Evolutionary conservation across 1,140 invertebrate genomes (phyloP).

Genomic region (Tyrophagus putrescentiae): DNA sequence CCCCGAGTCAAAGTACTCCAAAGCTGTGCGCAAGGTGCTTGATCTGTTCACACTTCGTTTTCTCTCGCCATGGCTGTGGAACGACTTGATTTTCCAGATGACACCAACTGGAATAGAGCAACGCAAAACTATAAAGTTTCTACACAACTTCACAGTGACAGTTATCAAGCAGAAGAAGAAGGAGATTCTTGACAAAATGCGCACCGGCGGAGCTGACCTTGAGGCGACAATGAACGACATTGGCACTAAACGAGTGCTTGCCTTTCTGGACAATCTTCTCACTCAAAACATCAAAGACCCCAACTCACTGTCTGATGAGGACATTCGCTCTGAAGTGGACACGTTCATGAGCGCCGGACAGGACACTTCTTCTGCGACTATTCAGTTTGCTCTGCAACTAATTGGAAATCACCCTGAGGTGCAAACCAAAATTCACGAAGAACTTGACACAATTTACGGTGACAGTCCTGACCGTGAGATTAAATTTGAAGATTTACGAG

Average conservation of each 20-base stretch:
- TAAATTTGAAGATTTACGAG: conserved; percentile 25
- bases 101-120: conserved; percentile 6
- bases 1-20: conserved; percentile 53
- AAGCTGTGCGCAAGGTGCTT: conserved; percentile 35
- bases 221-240: conserved; percentile 9
- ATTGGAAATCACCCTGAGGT: conserved; percentile 41
- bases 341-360: conserved; percentile 50
- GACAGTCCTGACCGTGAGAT: conserved; percentile 15
- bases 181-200: conserved; percentile 5
- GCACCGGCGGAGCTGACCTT: neutral
- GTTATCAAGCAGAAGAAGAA: conserved; percentile 14
- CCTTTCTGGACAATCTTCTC: conserved; percentile 31
- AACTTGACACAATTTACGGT: conserved; percentile 21
- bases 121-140: conserved; percentile 2
- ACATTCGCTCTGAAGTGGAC: conserved; percentile 64
- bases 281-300: conserved; percentile 36
- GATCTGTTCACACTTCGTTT: conserved; percentile 17
- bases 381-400: conserved; percentile 25
- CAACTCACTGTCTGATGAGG: conserved; percentile 41
- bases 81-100: conserved; percentile 4
- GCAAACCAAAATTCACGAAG: conserved; percentile 21
- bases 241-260: conserved; percentile 17
- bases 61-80: conserved; percentile 21
- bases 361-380: conserved; percentile 24
- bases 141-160: conserved; percentile 18